Percentiles rank a stretch among this genome's conserved stretches.
Evolutionary conservation across 1,140 invertebrate species (phyloP).

Genomic region (Fopius arisanus): DNA sequence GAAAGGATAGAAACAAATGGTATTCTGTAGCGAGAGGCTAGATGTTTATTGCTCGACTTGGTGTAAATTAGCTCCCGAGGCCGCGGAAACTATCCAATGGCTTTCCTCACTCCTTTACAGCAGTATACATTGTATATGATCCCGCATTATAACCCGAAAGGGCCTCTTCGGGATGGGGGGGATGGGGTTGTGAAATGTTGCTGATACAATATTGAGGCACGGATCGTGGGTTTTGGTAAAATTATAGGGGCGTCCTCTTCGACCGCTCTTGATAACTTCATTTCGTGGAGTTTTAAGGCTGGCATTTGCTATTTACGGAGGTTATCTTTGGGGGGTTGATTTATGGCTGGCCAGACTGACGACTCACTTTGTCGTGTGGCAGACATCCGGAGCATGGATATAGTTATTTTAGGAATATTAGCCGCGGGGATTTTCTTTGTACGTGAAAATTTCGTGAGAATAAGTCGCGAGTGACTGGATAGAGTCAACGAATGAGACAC

Average conservation of each 20-base stretch:
- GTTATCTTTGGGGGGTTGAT: no score
- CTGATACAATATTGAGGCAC: neutral
- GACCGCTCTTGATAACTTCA: constrained; percentile 5
- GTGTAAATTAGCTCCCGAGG: constrained; percentile 56
- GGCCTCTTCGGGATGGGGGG: neutral
- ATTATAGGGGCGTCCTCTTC: constrained; percentile 21
- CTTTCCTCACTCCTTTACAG: neutral
- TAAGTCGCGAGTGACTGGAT: no score
- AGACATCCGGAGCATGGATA: no score
- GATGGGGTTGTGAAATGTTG: neutral
- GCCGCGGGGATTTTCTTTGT: no score
- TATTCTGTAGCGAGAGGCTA: constrained; percentile 59
- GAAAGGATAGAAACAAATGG: constrained; percentile 17
- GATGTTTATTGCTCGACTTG: constrained; percentile 62
- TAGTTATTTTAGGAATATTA: no score
- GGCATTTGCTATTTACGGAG: no score
- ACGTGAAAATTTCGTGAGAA: no score
- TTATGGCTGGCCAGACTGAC: no score
- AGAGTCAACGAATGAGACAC: no score
- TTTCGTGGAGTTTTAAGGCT: neutral
- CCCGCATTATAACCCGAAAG: neutral
- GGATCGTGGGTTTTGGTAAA: constrained; percentile 4
- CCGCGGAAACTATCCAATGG: constrained; percentile 44
- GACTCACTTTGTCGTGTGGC: no score
- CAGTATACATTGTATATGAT: neutral